Percentiles rank a stretch among this genome's conserved stretches.
phyloP scores from a whole-genome alignment of 2,888 invertebrate genomes.

The Hyposoter dolosus region DNA sequence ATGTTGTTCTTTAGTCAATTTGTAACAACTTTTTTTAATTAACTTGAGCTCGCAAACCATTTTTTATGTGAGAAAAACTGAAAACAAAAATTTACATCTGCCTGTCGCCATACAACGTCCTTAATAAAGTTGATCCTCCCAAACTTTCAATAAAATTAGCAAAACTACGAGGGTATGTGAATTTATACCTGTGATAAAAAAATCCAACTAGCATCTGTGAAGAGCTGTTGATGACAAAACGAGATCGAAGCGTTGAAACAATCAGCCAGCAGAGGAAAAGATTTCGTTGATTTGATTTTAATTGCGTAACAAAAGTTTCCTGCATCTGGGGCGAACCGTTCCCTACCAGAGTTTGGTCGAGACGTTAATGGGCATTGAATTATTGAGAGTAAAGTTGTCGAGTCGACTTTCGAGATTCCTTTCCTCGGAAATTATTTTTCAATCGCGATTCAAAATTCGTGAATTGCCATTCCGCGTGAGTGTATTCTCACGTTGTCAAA shows the following conservation, averaged over 20 bases:
- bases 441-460: background rate
- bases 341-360: background rate
- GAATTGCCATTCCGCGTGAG: background rate
- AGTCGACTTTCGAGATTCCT: background rate
- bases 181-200: background rate
- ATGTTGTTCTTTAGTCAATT: too few relatives aligned
- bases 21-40: too few relatives aligned
- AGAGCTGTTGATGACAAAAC: too few relatives aligned
- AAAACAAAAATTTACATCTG: too few relatives aligned
- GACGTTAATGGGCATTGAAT: background rate
- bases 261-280: background rate
- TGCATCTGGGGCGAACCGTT: background rate
- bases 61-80: too few relatives aligned
- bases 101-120: too few relatives aligned
- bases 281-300: background rate
- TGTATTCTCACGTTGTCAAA: background rate
- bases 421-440: background rate
- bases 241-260: too few relatives aligned
- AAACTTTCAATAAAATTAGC: background rate
- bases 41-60: too few relatives aligned
- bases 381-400: background rate
- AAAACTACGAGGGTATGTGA: background rate
- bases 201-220: too few relatives aligned
- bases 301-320: background rate
- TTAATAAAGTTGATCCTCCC: background rate